Conservation (phyloP, 2,888 invertebrate species). For the Lobophora halterata region DNA sequence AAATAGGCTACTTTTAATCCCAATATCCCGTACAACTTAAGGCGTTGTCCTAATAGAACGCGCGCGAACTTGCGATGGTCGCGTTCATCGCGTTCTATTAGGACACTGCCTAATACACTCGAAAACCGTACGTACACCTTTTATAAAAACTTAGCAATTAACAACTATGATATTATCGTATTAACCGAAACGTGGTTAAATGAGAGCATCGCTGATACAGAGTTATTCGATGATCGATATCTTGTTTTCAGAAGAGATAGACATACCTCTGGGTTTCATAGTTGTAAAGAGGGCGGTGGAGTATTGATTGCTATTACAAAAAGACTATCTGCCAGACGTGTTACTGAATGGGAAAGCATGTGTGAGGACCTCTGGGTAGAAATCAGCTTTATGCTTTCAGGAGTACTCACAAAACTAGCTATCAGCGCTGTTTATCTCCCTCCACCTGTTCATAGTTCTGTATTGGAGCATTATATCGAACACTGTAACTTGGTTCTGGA, state of each 20-base stretch:
- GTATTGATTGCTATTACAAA: slow-evolving; percentile 1
- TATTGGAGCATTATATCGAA: slow-evolving; percentile 1
- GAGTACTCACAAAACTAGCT: neutral
- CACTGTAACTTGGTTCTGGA: slow-evolving; percentile 4
- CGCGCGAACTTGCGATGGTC: too few species aligned
- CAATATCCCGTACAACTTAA: too few species aligned
- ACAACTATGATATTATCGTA: neutral
- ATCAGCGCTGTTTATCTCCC: slow-evolving; percentile 2
- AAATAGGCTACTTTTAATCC: too few species aligned
- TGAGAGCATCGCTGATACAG: neutral
- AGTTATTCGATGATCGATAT: slow-evolving; percentile 1
- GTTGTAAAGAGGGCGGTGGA: neutral
- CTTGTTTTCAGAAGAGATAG: slow-evolving; percentile 5
- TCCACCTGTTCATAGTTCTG: neutral
- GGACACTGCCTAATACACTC: too few species aligned
- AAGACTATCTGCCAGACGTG: neutral
- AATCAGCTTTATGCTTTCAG: neutral
- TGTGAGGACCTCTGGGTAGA: slow-evolving; percentile 5
- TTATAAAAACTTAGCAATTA: neutral
- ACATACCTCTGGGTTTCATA: slow-evolving; percentile 1
- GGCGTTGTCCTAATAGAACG: too few species aligned
- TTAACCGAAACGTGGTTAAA: slow-evolving; percentile 1
- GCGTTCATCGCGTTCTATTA: too few species aligned
- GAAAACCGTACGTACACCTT: too few species aligned
- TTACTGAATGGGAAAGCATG: neutral